phyloP scores from a whole-genome alignment of 1,140 invertebrate species.

The Nasonia longicornis region DNA sequence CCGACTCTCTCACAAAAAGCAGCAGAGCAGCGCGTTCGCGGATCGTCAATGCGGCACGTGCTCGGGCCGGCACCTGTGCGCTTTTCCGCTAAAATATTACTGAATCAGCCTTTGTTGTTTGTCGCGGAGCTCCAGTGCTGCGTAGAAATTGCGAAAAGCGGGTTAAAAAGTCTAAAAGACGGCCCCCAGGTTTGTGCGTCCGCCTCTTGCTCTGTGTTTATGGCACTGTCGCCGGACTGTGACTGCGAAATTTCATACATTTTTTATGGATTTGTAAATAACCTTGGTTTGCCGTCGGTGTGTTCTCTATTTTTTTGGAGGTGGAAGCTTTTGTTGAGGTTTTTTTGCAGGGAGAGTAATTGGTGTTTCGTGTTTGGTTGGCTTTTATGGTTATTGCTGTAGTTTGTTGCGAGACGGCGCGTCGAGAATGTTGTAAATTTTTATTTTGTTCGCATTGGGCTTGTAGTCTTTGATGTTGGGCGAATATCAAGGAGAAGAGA shows the following conservation, averaged over 20 bases:
- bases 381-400: not conserved
- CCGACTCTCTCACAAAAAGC: not conserved
- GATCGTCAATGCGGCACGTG: slow-evolving; percentile 31
- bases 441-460: no score
- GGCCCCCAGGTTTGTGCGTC: not conserved
- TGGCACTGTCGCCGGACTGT: not conserved
- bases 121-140: not conserved
- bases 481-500: no score
- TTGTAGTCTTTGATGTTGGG: no score
- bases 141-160: slow-evolving; percentile 21
- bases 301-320: not conserved
- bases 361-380: not conserved
- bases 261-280: slow-evolving; percentile 19
- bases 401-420: not conserved
- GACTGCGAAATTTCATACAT: slow-evolving; percentile 1
- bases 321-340: not conserved
- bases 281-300: not conserved
- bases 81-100: slow-evolving; percentile 24
- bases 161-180: slow-evolving; percentile 36
- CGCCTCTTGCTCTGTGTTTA: slow-evolving; percentile 8
- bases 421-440: not conserved
- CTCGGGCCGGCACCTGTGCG: slow-evolving; percentile 2
- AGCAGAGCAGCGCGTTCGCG: not conserved
- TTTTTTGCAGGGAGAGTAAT: not conserved
- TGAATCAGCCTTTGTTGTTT: slow-evolving; percentile 25